phyloP scores from a whole-genome alignment of 2,888 invertebrate genomes.

The Eupithecia inturbata region DNA sequence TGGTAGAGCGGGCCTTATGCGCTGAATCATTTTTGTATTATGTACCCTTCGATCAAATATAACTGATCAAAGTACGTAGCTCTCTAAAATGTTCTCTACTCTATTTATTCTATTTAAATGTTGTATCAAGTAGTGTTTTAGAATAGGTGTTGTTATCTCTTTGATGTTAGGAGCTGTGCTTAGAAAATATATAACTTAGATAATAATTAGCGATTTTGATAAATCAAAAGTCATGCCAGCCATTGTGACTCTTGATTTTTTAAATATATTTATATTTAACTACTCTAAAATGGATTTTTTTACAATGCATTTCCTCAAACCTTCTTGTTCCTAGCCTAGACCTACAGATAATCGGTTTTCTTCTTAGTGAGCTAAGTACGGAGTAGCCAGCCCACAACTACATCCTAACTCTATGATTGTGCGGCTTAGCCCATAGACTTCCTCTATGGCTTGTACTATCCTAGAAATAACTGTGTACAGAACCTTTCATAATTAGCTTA shows the following conservation, averaged over 20 bases:
- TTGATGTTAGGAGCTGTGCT: constrained; percentile 39
- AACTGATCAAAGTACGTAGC: too few relatives aligned
- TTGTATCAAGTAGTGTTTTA: constrained; percentile 16
- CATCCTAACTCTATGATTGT: too few relatives aligned
- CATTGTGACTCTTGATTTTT: constrained; percentile 80
- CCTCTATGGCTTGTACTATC: too few relatives aligned
- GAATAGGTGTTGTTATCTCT: constrained; percentile 20
- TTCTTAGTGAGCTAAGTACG: too few relatives aligned
- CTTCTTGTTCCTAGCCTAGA: background rate
- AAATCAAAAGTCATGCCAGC: constrained; percentile 81
- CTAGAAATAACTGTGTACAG: too few relatives aligned
- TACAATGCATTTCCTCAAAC: background rate
- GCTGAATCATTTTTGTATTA: constrained; percentile 12
- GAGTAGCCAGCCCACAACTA: too few relatives aligned
- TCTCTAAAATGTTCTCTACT: constrained; percentile 22
- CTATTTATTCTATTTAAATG: constrained; percentile 20
- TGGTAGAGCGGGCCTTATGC: constrained; percentile 18
- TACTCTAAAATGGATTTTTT: constrained; percentile 45
- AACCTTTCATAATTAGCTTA: too few relatives aligned
- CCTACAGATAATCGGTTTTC: background rate
- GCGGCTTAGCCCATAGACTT: too few relatives aligned
- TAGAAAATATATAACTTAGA: constrained; percentile 7
- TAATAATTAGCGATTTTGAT: constrained; percentile 47
- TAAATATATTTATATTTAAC: constrained; percentile 76
- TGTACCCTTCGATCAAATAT: too few relatives aligned